Evolutionary conservation across 2,797 vertebrate genomes (phyloP).

Genomic region (Cynopterus sphinx): DNA sequence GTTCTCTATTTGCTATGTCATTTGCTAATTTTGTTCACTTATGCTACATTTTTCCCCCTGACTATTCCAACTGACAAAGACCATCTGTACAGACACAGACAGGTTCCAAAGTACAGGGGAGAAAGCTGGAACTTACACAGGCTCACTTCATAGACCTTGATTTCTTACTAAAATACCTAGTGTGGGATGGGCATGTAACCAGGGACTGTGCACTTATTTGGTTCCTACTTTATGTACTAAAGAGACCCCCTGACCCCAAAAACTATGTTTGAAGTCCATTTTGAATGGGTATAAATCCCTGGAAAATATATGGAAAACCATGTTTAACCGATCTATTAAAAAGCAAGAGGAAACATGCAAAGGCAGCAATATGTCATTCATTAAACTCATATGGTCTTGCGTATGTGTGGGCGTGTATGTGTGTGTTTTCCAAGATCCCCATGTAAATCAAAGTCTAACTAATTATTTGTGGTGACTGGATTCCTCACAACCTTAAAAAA

Average conservation of each 20-base stretch:
- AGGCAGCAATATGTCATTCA: slow-evolving; percentile 14
- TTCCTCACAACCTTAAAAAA: slow-evolving; percentile 20
- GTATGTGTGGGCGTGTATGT: neutral
- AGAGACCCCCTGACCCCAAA: too few species aligned
- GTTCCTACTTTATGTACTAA: neutral
- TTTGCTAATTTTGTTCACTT: slow-evolving; percentile 59
- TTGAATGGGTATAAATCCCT: neutral
- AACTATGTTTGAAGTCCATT: neutral
- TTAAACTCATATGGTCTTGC: neutral
- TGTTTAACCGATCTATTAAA: neutral
- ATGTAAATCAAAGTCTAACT: slow-evolving; percentile 22
- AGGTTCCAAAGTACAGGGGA: slow-evolving; percentile 61
- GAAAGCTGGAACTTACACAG: neutral
- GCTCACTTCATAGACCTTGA: neutral
- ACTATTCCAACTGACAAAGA: slow-evolving; percentile 62
- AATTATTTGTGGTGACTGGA: slow-evolving; percentile 15
- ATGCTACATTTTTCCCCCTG: neutral
- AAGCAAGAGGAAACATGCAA: slow-evolving; percentile 13
- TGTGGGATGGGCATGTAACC: neutral
- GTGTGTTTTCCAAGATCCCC: slow-evolving; percentile 6
- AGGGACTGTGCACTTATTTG: neutral
- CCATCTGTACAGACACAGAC: slow-evolving; percentile 59
- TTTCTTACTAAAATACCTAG: slow-evolving; percentile 49
- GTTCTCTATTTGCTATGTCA: slow-evolving; percentile 53
- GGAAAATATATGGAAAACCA: neutral